Evolutionary conservation across 2,797 vertebrate genomes (phyloP), one percentile per base, ranked within the genome.

Genomic region (Rhinogobio ventralis): DNA sequence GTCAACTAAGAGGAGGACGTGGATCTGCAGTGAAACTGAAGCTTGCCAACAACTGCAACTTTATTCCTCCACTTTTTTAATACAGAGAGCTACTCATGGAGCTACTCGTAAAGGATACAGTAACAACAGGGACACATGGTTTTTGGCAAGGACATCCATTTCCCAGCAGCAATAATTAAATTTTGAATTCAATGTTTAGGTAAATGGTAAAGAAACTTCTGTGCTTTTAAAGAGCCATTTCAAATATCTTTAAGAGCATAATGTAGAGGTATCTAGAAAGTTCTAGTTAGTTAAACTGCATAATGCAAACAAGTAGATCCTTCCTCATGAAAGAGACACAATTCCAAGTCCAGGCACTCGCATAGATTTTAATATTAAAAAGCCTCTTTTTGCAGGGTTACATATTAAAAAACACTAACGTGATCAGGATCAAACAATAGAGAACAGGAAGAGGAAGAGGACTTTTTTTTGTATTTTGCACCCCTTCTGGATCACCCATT

Each of bases 11-110:
- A 82, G 68, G 64, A 69, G 80, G 66, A 78, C 30, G 79, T 71
- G 77, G 82, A 76, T 78, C 82, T 84, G 84, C 62, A 80, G 68
- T 77, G 81, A 77, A 75, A 79, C 60, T 84, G 53, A 84, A 82
- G 81, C 71, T 86, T 77, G 75, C 81, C 76, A 77, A 78, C 72
- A 83, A 62, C 49, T 69, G 77, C 76, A 80, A 77, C 80, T 62
- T 75, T 82, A 87, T 72, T 69, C 60, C 19, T 74, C 49, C 81
- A 53, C 51, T 62, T 33, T 77, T 60, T 51, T 75, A 81, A 77
- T 20, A 51, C 49, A 76, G 3, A 64, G 30, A 71, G 36, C 33
- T 71, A 30, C 33, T 49, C 33, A 46, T 28, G 25, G 46, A 79
- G 39, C 51, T 79, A 30, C 33, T 49, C 36, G n/a, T 36, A 19